phyloP scores from a whole-genome alignment of 1,140 invertebrate genomes.

The Phymastichus coffea region DNA sequence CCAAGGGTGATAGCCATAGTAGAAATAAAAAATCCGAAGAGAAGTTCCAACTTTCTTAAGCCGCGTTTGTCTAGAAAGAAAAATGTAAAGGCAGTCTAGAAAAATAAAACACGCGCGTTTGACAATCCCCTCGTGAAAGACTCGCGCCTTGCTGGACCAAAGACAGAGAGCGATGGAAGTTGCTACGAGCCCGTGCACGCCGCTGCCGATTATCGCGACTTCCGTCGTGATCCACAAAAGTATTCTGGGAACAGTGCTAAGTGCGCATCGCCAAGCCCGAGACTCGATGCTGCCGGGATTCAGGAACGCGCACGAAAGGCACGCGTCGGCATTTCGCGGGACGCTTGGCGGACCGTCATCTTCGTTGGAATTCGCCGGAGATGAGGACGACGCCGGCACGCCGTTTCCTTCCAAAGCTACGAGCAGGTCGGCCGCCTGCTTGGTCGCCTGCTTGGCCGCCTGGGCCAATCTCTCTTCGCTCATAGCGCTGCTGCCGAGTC shows the following conservation, averaged over 20 bases:
- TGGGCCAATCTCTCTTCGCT: too few relatives aligned
- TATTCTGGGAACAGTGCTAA: slow-evolving; percentile 77
- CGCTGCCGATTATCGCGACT: slow-evolving; percentile 90
- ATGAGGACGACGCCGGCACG: too few relatives aligned
- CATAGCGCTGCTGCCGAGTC: too few relatives aligned
- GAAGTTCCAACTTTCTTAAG: slow-evolving; percentile 82
- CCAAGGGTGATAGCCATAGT: slow-evolving; percentile 89
- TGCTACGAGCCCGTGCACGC: slow-evolving; percentile 93
- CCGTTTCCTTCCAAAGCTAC: too few relatives aligned
- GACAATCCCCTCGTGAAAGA: slow-evolving; percentile 25
- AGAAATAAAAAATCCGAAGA: slow-evolving; percentile 83
- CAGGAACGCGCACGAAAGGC: too few relatives aligned
- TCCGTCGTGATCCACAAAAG: slow-evolving; percentile 92
- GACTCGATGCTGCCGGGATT: slow-evolving; percentile 94
- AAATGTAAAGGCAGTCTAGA: slow-evolving; percentile 89
- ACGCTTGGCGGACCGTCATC: too few relatives aligned
- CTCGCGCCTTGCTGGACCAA: slow-evolving; percentile 81
- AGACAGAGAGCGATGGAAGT: slow-evolving; percentile 88
- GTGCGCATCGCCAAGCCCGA: slow-evolving; percentile 78
- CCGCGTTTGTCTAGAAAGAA: slow-evolving; percentile 89
- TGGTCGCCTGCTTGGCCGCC: too few relatives aligned
- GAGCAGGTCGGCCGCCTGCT: too few relatives aligned
- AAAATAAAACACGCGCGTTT: slow-evolving; percentile 28
- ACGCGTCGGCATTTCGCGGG: too few relatives aligned
- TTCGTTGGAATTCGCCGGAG: too few relatives aligned